Percentiles rank a stretch among this genome's conserved stretches.
phyloP scores from a whole-genome alignment of 1,140 invertebrate species.

The Plodia interpunctella region DNA sequence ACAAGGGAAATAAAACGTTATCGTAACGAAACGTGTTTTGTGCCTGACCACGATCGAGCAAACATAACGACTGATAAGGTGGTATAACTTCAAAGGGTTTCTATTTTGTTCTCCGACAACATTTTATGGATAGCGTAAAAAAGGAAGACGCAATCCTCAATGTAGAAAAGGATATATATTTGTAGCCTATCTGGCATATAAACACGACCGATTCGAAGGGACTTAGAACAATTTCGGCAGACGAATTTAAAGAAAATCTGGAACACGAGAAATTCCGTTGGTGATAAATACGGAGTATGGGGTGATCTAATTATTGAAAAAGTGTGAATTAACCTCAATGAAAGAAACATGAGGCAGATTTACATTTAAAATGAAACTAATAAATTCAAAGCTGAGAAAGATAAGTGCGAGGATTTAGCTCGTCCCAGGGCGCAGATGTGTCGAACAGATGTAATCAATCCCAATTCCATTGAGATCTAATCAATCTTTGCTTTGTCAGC shows the following conservation, averaged over 20 bases:
- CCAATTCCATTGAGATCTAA: slow-evolving; percentile 1
- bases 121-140: slow-evolving; percentile 8
- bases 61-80: slow-evolving; percentile 12
- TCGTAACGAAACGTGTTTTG: slow-evolving; percentile 8
- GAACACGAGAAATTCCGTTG: background rate
- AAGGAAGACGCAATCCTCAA: background rate
- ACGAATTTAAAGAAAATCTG: background rate
- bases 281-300: background rate
- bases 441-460: slow-evolving; percentile 7
- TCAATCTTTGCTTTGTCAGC: slow-evolving; percentile 6
- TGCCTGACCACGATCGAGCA: background rate
- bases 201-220: background rate
- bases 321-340: background rate
- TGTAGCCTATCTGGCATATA: background rate
- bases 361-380: slow-evolving; percentile 7
- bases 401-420: slow-evolving; percentile 3
- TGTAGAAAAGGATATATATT: slow-evolving; percentile 6
- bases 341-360: slow-evolving; percentile 5
- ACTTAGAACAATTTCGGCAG: background rate
- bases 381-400: slow-evolving; percentile 7
- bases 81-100: slow-evolving; percentile 9
- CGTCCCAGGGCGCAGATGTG: slow-evolving; percentile 2
- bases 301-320: background rate
- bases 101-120: background rate
- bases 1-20: slow-evolving; percentile 23